Base-by-base conservation (phyloP, 1,140 invertebrate species). In the Megathymus violae region DNA sequence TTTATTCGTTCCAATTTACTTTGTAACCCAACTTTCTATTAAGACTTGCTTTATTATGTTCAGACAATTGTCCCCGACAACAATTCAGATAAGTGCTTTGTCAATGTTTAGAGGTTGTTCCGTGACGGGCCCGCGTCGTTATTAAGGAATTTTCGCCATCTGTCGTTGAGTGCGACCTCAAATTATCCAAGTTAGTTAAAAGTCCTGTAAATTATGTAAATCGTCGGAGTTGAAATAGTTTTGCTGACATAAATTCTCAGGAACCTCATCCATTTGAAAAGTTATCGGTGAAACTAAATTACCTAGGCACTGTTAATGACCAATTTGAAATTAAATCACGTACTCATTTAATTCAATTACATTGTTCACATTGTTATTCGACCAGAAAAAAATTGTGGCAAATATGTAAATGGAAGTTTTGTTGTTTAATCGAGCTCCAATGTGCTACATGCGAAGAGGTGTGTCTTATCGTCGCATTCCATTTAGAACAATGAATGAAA, bases 21-120 rank as follows among this genome's bases (percentile, higher is more conserved):
- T 58, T 34, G 51, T 41, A 43, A 58, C 40, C 40, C 13, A 58
- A 58, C 40, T 58, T 44, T 58, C 22, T 43, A 44, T 46, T 36
- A 46, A 43, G 41, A 58, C 25, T 54, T 54, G 22, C 38, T n/a
- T 58, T 58, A 46, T 58, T 58, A 58, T 58, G 25, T 58, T 58
- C 44, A 25, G 41, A 58, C 54, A 17, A 59, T 59, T 59, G 56
- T 59, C 31, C 43, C 14, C 27, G 56, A 59, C 43, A 46, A 59
- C 52, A 58, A 58, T 59, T 46, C 43, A 17, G 43, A 59, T 38
- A 58, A 31, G 34, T 36, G 34, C 56, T 59, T 59, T 47, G 56
- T 59, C 56, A 59, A 59, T 59, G 56, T 59, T 47, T 59, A 47
- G 56, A 59, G 56, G 56, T 59, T 34, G 56, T 58, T 58, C 41